Base-by-base conservation (phyloP, 53 echinoderm and acorn worm genomes). In the Astropecten irregularis region DNA sequence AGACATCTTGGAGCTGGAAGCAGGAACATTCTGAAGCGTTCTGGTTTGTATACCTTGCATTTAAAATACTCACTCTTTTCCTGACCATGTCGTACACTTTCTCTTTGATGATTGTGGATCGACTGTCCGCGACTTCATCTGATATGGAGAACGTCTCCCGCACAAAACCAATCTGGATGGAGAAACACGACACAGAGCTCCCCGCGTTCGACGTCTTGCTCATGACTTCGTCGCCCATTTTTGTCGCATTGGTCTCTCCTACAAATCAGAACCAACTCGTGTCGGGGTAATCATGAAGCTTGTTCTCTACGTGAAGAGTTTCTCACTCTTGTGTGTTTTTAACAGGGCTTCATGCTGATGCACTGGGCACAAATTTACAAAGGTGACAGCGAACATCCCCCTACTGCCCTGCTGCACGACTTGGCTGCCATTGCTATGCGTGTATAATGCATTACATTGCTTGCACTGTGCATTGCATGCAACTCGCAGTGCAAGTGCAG, bases 111-210 rank as follows among this genome's bases (percentile, higher is more conserved):
- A 79, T 79, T 3, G 63, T 61, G 11, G 79, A 79, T 31, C 48
- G 60, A 32, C 60, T 79, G 47, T 92, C 92, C 9, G 85, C 92
- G 16, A 60, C 89, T 37, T 89, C 84, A 27, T 84, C 82, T 26
- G 92, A 89, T 66, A 92, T 82, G 70, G 85, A 86, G 27, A 92
- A 92, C 76, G 89, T 89, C 76, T 94, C 91, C 40, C 95, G 86
- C 74, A 94, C 95, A 60, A 94, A 94, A 65, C 95, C 95, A 29
- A 94, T 94, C 85, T 94, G 95, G 59, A 94, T 85, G 18, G 91
- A 87, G 84, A 94, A 94, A 40, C 74, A 85, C 28, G 66, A 51
- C 64, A 76, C 66, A 29, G 55, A 18, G 51, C 74, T 70, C 23
- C 51, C 51, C 11, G 54, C 65, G 34, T 73, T 85, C 35, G 86